Conservation (phyloP, 37 sponge, comb jelly and placozoan genomes). For the Agelas oroides region DNA sequence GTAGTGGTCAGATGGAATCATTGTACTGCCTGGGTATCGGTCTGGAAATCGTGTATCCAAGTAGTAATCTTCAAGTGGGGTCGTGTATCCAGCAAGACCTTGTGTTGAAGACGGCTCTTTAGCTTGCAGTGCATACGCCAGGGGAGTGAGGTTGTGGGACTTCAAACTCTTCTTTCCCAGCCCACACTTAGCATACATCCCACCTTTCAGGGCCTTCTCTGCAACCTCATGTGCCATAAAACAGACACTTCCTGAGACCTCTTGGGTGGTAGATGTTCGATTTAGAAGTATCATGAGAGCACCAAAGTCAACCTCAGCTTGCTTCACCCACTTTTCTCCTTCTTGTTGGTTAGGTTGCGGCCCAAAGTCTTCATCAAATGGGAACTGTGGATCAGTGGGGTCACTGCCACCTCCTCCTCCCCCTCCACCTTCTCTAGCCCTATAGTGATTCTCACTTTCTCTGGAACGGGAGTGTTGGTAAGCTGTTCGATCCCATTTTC, state of each 20-base stretch:
- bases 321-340: conserved; percentile 50
- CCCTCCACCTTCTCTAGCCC: no score
- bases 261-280: no score
- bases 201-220: conserved; percentile 68
- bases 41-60: conserved; percentile 42
- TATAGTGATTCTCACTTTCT: not conserved
- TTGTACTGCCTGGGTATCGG: not conserved
- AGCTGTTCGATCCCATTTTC: not conserved
- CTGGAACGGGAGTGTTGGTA: not conserved
- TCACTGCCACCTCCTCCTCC: no score
- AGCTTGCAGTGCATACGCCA: conserved; percentile 17
- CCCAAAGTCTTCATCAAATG: not conserved
- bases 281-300: not conserved
- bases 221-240: conserved; percentile 62
- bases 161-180: conserved; percentile 28
- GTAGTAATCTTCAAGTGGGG: conserved; percentile 21
- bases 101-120: not conserved
- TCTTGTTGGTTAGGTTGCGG: conserved; percentile 23
- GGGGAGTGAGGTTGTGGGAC: conserved; percentile 4
- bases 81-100: not conserved
- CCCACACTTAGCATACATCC: conserved; percentile 36
- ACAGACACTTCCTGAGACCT: conserved; percentile 8
- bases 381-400: no score
- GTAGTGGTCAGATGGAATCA: conserved; percentile 7
- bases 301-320: conserved; percentile 42